phyloP scores from a whole-genome alignment of 2,888 invertebrate species.

The Homarus gammarus region DNA sequence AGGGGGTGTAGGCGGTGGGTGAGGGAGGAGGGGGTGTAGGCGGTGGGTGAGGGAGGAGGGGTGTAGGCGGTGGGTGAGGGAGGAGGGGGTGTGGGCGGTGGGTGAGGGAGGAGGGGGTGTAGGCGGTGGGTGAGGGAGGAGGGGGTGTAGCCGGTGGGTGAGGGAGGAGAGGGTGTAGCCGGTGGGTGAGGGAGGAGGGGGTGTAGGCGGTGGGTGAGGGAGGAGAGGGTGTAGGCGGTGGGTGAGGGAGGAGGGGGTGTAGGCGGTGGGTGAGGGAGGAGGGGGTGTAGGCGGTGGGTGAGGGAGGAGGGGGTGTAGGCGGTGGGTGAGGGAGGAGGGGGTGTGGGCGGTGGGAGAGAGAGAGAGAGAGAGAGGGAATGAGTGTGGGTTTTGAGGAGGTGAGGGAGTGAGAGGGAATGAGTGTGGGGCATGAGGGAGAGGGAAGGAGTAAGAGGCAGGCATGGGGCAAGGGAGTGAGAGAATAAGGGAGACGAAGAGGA shows the following conservation, averaged over 20 bases:
- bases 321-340: constrained; percentile 1
- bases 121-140: constrained; percentile 18
- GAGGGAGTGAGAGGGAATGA: constrained; percentile 15
- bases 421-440: constrained; percentile 19
- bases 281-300: background rate
- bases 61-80: background rate
- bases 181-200: background rate
- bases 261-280: constrained; percentile 2
- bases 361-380: constrained; percentile 34
- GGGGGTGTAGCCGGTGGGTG: background rate
- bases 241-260: constrained; percentile 3
- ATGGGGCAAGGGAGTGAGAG: background rate
- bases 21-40: background rate
- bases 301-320: background rate
- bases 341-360: constrained; percentile 8
- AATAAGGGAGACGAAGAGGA: background rate
- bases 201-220: constrained; percentile 1
- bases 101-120: too few species aligned
- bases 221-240: constrained; percentile 7
- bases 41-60: background rate
- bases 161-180: constrained; percentile 2
- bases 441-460: constrained; percentile 13
- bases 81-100: background rate
- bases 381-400: too few species aligned
- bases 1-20: background rate